Evolutionary conservation across 1,140 invertebrate species (phyloP), one percentile per base, ranked within the genome.

Genomic region (Plutomurus gul): DNA sequence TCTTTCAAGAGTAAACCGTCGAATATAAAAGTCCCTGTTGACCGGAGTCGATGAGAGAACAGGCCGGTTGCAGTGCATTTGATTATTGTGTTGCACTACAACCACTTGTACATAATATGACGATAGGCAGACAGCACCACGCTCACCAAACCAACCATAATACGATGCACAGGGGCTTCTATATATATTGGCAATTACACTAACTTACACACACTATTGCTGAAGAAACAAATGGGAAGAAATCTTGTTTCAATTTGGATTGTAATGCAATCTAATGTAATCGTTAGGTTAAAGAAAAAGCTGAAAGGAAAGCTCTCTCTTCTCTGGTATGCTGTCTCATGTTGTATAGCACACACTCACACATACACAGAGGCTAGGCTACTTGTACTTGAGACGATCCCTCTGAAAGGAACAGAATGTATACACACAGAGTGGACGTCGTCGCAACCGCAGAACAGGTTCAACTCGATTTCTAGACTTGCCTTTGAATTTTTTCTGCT

Each of bases 401-500:
- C 51, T 33, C 27, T 18, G 11, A 49, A 49, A 6, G 20, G 6
- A 0, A 56, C 22, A 56, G 22, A 56, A 6, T 25, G 22, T n/a
- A 36, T 30, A 33, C 27, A 33, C 30, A 33, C 13, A 43, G 11
- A 65, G 27, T 33, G 56, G 56, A 65, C 56, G n/a, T n/a, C n/a
- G n/a, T n/a, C n/a, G n/a, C n/a, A 65, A 65, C 56, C 36, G 56
- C 56, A 65, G 56, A 65, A 65, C 56, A 65, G 56, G 56, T 65
- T 65, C 56, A 65, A 65, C 56, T 65, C 56, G 56, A 65, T 65
- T 65, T 65, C 56, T 65, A 25, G 27, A 65, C 56, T 65, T 60
- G 51, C 51, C 51, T 60, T 60, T 65, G 56, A 13, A 65, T 65
- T 65, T 65, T 65, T 65, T 65, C 56, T 27, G 36, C 22, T 65